Evolutionary conservation across 2,888 invertebrate genomes (phyloP).

Genomic region (Orthosia gracilis): DNA sequence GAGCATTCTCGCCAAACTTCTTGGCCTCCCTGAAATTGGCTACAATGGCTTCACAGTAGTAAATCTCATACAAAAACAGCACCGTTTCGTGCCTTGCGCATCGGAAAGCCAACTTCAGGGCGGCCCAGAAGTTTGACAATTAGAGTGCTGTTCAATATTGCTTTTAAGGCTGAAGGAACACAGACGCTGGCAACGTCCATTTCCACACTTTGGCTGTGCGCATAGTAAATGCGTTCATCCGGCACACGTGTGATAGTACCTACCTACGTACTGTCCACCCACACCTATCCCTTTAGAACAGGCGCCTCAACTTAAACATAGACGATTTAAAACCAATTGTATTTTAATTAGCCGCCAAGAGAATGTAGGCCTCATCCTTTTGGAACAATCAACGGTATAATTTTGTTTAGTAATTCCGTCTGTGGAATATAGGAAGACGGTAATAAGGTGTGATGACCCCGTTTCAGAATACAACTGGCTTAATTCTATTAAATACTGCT

Average conservation of each 20-base stretch:
- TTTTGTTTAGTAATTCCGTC: constrained; percentile 48
- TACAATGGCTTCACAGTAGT: too few species aligned
- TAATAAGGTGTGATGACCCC: constrained; percentile 24
- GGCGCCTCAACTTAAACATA: constrained; percentile 53
- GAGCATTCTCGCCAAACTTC: too few species aligned
- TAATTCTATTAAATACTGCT: neutral
- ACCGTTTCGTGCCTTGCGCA: too few species aligned
- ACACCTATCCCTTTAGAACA: constrained; percentile 55
- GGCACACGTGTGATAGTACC: constrained; percentile 61
- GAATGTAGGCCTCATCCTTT: constrained; percentile 46
- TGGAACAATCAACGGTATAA: constrained; percentile 54
- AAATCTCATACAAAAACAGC: too few species aligned
- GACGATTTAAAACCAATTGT: constrained; percentile 69
- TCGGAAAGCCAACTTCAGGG: too few species aligned
- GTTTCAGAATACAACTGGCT: neutral
- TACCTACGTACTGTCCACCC: constrained; percentile 69
- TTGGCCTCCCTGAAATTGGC: too few species aligned
- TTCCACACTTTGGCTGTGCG: neutral
- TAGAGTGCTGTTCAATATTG: too few species aligned
- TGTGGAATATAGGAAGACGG: constrained; percentile 9
- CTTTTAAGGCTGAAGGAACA: too few species aligned
- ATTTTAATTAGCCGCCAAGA: constrained; percentile 69
- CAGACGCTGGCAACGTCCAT: too few species aligned
- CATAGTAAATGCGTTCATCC: constrained; percentile 66
- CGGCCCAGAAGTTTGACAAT: too few species aligned